Base-by-base conservation (phyloP, 1,140 invertebrate species). In the Drosophila dunni region DNA sequence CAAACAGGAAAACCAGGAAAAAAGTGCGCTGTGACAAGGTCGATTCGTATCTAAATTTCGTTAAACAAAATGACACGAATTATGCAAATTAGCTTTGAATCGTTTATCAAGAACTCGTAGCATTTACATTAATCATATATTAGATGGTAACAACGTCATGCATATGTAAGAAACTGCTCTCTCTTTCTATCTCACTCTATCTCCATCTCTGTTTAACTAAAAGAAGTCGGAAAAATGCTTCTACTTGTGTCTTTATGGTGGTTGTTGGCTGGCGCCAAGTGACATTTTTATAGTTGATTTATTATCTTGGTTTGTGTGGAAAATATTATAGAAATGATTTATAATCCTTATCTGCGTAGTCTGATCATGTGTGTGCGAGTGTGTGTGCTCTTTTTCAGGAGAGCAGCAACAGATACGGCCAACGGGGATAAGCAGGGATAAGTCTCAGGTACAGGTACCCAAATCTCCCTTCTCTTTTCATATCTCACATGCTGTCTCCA, bases 261-360 rank as follows among this genome's bases (percentile, higher is more conserved):
- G 78, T 84, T 75, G 58, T 70, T 53, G 57, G 67, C 70, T 88
- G 83, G 83, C 83, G 83, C 83, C 83, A 89, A 89, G 45, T 89
- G 83, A 88, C 83, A 88, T 78, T 88, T 81, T 88, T 76, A 66
- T 64, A 68, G 71, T 89, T 88, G 84, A 88, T 88, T 88, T 88
- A 88, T 88, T 78, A 56, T 82, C 80, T 71, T 75, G 68, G 61
- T 40, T 40, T 86, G 81, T 81, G 82, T 88, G 82, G 79, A 86
- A 86, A 86, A 86, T 82, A 88, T 79, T 77, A 78, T 79, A 79
- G 46, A 88, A 83, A 89, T 88, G 84, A 88, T 88, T 88, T 88
- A 88, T 88, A 88, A 89, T 88, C 84, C 84, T 89, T 88, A 88
- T 88, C 83, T 80, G 51, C 15, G 54, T 70, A 45, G 67, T 57